A percentile compares a stretch with the other conserved stretches of the same genome.
These are phyloP conservation scores for Apostichopus japonicus DNA, from an alignment of 35 echinoderm and acorn worm genomes.

Conservation along the genomic window DNA sequence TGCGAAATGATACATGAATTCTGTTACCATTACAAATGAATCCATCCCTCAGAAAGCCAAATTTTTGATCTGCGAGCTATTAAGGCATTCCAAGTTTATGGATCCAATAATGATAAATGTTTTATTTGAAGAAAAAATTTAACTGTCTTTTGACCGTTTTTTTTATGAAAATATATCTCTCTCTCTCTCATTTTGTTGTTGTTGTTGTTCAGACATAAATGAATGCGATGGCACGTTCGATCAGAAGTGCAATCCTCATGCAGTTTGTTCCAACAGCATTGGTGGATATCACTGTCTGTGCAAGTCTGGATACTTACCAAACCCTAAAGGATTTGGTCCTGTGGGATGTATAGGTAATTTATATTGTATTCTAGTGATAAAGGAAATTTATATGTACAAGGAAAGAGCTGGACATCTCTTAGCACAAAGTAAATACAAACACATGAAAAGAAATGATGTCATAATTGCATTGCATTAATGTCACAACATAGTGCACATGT, in stretches of 20 bases:
- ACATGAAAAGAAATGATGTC: too few species aligned
- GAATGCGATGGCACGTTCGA: not conserved
- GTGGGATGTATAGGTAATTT: not conserved
- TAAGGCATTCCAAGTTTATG: too few species aligned
- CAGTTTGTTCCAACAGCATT: not conserved
- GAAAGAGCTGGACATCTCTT: not conserved
- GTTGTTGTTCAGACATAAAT: not conserved
- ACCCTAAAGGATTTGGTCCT: conserved; percentile 16
- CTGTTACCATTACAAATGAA: conserved; percentile 9
- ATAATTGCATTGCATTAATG: too few species aligned
- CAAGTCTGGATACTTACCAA: not conserved
- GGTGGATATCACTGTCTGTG: conserved; percentile 25
- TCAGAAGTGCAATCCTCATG: conserved; percentile 20
- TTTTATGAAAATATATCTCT: too few species aligned
- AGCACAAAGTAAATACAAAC: too few species aligned
- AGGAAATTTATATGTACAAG: too few species aligned
- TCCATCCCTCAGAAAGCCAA: conserved; percentile 11
- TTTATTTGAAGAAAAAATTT: too few species aligned
- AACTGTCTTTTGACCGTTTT: too few species aligned
- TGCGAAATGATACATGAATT: not conserved
- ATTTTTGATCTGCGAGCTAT: too few species aligned
- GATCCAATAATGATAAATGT: too few species aligned
- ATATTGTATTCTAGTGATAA: not conserved
- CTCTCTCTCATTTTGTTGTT: not conserved
- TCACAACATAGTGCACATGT: too few species aligned